Evolutionary conservation across 2,797 vertebrate genomes (phyloP).

Genomic region (Syngnathus acus): DNA sequence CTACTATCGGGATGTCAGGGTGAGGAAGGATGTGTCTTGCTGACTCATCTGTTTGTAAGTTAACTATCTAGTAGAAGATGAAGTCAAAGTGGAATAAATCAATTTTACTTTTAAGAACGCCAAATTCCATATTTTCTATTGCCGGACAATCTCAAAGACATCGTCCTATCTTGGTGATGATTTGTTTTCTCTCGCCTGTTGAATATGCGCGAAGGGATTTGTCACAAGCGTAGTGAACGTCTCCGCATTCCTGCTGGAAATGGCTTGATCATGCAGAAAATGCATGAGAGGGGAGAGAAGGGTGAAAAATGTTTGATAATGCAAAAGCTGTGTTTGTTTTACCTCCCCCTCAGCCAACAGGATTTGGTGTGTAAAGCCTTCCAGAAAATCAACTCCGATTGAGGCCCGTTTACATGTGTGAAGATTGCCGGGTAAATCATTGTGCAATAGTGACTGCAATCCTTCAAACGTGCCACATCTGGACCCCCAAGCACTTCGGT

Average conservation of each 20-base stretch:
- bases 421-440: slow-evolving; percentile 6
- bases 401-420: neutral
- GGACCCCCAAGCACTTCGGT: neutral
- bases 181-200: slow-evolving; percentile 19
- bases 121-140: neutral
- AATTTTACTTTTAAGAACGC: neutral
- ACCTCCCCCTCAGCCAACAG: slow-evolving; percentile 12
- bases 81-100: neutral
- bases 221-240: slow-evolving; percentile 14
- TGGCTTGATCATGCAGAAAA: slow-evolving; percentile 58
- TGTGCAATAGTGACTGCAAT: neutral
- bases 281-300: slow-evolving; percentile 16
- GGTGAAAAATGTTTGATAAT: slow-evolving; percentile 31
- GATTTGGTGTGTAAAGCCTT: slow-evolving; percentile 9
- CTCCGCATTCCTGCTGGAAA: slow-evolving; percentile 48
- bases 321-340: neutral
- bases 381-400: slow-evolving; percentile 6
- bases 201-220: slow-evolving; percentile 35
- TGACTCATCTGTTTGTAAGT: slow-evolving; percentile 34
- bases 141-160: slow-evolving; percentile 7
- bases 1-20: slow-evolving; percentile 36
- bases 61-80: slow-evolving; percentile 14
- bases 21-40: slow-evolving; percentile 53
- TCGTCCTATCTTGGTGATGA: slow-evolving; percentile 22
- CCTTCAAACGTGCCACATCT: neutral